phyloP scores from a whole-genome alignment of 2,113 vertebrate genomes.

The Pan paniscus region DNA sequence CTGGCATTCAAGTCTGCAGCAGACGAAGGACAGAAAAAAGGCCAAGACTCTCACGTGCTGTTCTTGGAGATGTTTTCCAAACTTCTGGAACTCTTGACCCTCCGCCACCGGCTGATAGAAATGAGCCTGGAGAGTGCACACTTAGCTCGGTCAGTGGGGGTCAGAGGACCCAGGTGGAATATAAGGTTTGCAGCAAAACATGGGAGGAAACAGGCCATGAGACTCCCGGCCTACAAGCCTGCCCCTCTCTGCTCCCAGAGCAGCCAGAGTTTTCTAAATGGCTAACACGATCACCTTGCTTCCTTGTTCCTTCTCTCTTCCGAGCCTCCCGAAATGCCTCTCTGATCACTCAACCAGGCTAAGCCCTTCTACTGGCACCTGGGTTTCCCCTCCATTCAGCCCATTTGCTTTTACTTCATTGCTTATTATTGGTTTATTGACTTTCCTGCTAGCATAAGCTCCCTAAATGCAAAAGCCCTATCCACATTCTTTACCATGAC shows the following conservation, averaged over 20 bases:
- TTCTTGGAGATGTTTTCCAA: constrained; percentile 82
- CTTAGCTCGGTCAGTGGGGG: constrained; percentile 77
- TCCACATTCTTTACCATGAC: rapidly evolving
- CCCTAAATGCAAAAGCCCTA: background rate
- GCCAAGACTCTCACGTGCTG: constrained; percentile 70
- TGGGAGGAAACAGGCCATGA: background rate
- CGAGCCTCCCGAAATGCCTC: background rate
- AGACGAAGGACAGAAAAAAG: constrained; percentile 60
- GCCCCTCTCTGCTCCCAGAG: background rate
- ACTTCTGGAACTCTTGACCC: constrained; percentile 84
- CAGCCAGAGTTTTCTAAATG: background rate
- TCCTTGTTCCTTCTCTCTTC: background rate
- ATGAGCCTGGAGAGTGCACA: constrained; percentile 73
- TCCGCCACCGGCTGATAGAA: constrained; percentile 82
- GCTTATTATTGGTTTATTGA: background rate
- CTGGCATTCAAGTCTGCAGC: constrained; percentile 46
- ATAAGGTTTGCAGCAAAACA: background rate
- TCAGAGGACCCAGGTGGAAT: background rate
- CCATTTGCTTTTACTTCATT: background rate
- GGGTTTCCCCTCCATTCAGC: background rate
- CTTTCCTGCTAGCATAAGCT: background rate
- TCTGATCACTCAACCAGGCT: background rate
- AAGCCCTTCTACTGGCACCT: background rate
- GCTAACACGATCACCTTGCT: background rate
- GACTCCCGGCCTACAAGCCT: background rate